phyloP scores from a whole-genome alignment of 92 coral and sea anemone genomes.

The Phenganax marumi region DNA sequence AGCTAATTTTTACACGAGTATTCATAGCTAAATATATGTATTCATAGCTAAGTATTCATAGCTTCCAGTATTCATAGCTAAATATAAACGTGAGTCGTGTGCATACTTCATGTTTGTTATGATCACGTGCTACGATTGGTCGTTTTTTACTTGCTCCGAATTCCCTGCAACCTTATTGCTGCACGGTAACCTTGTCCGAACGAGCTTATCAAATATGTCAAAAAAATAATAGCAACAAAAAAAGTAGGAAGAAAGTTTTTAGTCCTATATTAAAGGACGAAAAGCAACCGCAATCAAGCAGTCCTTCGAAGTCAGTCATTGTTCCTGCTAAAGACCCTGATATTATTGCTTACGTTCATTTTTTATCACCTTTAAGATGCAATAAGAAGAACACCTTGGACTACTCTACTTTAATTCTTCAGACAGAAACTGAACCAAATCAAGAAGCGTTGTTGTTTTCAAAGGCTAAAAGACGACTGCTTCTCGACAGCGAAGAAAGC shows the following conservation, averaged over 20 bases:
- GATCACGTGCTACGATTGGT: too few species aligned
- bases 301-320: not conserved
- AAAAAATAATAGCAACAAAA: not conserved
- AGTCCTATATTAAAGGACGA: slow-evolving; percentile 6
- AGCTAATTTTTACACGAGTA: not conserved
- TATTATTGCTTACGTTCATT: slow-evolving; percentile 56
- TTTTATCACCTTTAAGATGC: slow-evolving; percentile 43
- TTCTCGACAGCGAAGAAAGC: slow-evolving; percentile 40
- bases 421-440: slow-evolving; percentile 37
- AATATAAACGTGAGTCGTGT: not conserved
- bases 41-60: too few species aligned
- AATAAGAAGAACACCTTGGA: slow-evolving; percentile 53
- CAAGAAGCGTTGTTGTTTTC: not conserved
- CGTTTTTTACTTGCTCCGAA: not conserved
- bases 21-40: too few species aligned
- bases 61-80: not conserved
- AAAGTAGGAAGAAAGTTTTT: not conserved
- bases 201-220: slow-evolving; percentile 3
- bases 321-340: not conserved
- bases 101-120: not conserved
- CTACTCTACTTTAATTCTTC: slow-evolving; percentile 55
- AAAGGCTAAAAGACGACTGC: slow-evolving; percentile 46
- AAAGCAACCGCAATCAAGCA: not conserved
- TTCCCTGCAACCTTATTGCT: not conserved
- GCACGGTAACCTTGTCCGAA: not conserved